Evolutionary conservation across 2,888 invertebrate species (phyloP).

Genomic region (Cataglyphis cursor): DNA sequence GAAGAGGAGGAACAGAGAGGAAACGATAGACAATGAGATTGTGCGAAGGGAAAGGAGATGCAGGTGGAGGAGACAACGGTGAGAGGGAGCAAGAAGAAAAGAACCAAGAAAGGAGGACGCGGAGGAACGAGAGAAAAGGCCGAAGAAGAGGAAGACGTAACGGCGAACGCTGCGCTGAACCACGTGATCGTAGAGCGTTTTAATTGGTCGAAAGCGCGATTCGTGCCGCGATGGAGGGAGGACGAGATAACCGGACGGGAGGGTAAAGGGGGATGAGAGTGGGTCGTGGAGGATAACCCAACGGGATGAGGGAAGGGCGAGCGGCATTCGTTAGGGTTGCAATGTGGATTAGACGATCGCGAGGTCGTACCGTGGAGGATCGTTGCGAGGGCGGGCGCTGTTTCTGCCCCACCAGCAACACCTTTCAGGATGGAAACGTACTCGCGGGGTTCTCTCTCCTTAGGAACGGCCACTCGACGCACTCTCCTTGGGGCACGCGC

Average conservation of each 20-base stretch:
- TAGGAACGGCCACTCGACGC: conserved; percentile 72
- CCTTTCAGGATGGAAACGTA: conserved; percentile 77
- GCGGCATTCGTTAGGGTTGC: conserved; percentile 78
- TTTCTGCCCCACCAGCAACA: conserved; percentile 83
- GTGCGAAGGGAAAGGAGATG: conserved; percentile 30
- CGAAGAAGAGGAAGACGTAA: conserved; percentile 64
- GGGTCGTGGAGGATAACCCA: conserved; percentile 55
- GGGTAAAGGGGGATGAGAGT: conserved; percentile 38
- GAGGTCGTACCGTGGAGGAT: conserved; percentile 76
- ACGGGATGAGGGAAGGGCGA: conserved; percentile 65
- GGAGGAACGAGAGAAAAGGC: conserved; percentile 48
- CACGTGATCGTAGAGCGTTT: conserved; percentile 85
- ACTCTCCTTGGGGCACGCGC: conserved; percentile 58
- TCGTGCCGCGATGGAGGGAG: conserved; percentile 68
- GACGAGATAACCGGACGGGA: conserved; percentile 61
- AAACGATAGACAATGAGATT: conserved; percentile 44
- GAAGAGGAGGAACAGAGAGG: conserved; percentile 2
- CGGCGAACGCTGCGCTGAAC: conserved; percentile 62
- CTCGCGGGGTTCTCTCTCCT: conserved; percentile 66
- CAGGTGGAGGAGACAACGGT: conserved; percentile 35
- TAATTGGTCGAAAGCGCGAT: conserved; percentile 84
- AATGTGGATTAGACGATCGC: conserved; percentile 81
- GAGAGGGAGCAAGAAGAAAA: conserved; percentile 47
- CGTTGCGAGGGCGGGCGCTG: conserved; percentile 80
- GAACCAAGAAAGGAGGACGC: conserved; percentile 3